Evolutionary conservation across 2,888 invertebrate genomes (phyloP).

Genomic region (Empis livida): DNA sequence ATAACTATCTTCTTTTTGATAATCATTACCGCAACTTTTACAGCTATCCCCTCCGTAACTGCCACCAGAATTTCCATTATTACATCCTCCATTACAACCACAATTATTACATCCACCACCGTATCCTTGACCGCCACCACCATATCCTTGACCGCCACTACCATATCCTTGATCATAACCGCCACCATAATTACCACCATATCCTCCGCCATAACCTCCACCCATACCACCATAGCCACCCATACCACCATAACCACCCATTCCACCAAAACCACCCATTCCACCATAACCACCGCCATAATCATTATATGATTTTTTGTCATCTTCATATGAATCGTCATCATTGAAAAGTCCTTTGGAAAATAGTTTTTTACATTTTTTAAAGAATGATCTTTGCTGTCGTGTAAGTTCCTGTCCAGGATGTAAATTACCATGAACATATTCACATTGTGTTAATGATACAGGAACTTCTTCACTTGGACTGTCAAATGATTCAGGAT

Average conservation of each 20-base stretch:
- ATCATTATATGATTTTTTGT: background rate
- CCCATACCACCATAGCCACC: background rate
- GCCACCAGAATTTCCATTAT: too few species aligned
- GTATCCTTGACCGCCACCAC: background rate
- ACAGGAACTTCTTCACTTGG: too few species aligned
- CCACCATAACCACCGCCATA: background rate
- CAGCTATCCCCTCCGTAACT: background rate
- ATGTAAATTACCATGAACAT: background rate
- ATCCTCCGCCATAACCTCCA: background rate
- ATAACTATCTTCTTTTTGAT: background rate
- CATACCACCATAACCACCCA: constrained; percentile 6
- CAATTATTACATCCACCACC: background rate
- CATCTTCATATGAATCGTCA: background rate
- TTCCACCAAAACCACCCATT: background rate
- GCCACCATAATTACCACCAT: background rate
- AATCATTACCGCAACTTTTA: background rate
- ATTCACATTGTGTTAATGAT: too few species aligned
- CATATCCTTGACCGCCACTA: background rate
- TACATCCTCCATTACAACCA: background rate
- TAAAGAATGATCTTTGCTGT: background rate
- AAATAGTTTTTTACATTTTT: background rate
- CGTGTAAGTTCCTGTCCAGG: background rate
- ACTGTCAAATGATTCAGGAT: too few species aligned
- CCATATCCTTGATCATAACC: background rate
- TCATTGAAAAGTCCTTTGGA: background rate